Percentiles rank a stretch among this genome's conserved stretches.
These are phyloP conservation scores for Xylocampa areola DNA, from an alignment of 2,888 invertebrate species.

Conservation along the genomic window DNA sequence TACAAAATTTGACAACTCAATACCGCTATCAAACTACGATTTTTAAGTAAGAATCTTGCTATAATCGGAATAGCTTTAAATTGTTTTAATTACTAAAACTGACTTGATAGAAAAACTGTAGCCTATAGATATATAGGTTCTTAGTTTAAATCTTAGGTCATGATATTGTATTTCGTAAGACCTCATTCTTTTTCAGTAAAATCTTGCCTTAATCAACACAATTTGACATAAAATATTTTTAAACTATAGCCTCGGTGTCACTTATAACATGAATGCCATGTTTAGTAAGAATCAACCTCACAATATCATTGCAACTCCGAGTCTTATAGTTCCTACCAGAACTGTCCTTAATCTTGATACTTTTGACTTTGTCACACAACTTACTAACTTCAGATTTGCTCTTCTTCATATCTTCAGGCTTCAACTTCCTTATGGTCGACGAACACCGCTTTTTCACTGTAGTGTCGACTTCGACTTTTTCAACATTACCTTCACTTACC, in stretches of 20 bases:
- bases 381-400: slow-evolving; percentile 88
- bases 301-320: slow-evolving; percentile 90
- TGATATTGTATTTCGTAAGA: too few relatives aligned
- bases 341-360: slow-evolving; percentile 81
- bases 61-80: too few relatives aligned
- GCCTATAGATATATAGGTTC: too few relatives aligned
- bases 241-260: slow-evolving; percentile 93
- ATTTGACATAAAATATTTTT: slow-evolving; percentile 24
- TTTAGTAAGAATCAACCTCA: slow-evolving; percentile 93
- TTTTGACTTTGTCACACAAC: slow-evolving; percentile 84
- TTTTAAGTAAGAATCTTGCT: too few relatives aligned
- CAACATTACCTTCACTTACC: slow-evolving; percentile 82
- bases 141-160: too few relatives aligned
- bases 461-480: slow-evolving; percentile 59
- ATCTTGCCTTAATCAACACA: slow-evolving; percentile 5
- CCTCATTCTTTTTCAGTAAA: slow-evolving; percentile 20
- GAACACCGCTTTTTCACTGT: slow-evolving; percentile 80
- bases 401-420: slow-evolving; percentile 82
- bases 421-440: slow-evolving; percentile 79
- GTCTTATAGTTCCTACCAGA: slow-evolving; percentile 80
- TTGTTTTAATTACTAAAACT: too few relatives aligned
- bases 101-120: too few relatives aligned
- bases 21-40: too few relatives aligned
- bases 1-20: too few relatives aligned
- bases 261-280: slow-evolving; percentile 95